Conservation (phyloP, 2,888 invertebrate species). For the Osmoderma eremita region DNA sequence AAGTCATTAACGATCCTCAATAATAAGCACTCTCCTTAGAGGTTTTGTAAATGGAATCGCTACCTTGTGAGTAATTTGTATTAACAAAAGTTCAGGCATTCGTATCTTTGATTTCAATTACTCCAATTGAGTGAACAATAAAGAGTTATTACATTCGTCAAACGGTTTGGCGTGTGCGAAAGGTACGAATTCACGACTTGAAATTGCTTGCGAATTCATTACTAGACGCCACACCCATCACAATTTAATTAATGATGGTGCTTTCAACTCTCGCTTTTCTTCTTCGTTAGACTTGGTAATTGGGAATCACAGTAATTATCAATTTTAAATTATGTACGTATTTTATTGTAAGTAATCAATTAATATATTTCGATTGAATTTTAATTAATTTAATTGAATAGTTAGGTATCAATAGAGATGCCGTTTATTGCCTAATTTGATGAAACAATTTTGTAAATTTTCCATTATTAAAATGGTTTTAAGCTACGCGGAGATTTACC, state of each 20-base stretch:
- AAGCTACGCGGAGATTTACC: too few relatives aligned
- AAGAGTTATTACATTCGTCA: conserved; percentile 17
- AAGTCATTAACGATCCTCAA: too few relatives aligned
- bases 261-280: neutral
- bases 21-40: too few relatives aligned
- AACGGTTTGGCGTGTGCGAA: conserved; percentile 5
- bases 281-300: neutral
- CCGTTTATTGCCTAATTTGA: too few relatives aligned
- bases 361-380: too few relatives aligned
- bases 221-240: conserved; percentile 17
- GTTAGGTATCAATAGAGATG: neutral
- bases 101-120: conserved; percentile 9
- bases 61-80: too few relatives aligned
- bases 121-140: conserved; percentile 17
- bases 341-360: neutral
- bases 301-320: neutral
- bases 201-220: conserved; percentile 28
- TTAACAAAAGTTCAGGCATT: neutral
- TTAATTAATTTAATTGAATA: conserved; percentile 1
- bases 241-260: conserved; percentile 25
- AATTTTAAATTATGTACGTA: conserved; percentile 8
- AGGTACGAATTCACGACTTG: conserved; percentile 4
- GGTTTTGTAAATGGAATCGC: too few relatives aligned
- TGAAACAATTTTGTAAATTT: too few relatives aligned
- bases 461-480: too few relatives aligned